A percentile compares a stretch with the other conserved stretches of the same genome.
phyloP scores from a whole-genome alignment of 1,140 invertebrate species.

The Drosophila ercepeae region DNA sequence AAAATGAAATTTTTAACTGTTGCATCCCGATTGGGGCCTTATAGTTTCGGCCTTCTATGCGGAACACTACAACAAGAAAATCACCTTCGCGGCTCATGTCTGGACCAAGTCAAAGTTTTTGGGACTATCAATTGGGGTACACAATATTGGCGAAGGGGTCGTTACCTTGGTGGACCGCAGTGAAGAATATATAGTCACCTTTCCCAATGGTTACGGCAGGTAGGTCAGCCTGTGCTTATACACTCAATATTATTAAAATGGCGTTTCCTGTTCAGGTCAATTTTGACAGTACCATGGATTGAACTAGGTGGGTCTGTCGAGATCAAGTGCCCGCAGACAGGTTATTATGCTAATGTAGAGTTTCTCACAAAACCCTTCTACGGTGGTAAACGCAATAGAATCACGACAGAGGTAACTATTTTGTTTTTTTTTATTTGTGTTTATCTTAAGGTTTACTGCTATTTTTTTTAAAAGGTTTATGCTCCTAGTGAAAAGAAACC shows the following conservation, averaged over 20 bases:
- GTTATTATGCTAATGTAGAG: constrained; percentile 94
- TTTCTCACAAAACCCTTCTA: constrained; percentile 99
- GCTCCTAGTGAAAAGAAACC: constrained; percentile 93
- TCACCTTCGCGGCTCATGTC: constrained; percentile 96
- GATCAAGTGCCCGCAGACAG: constrained; percentile 95
- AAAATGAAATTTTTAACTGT: neutral
- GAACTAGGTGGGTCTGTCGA: constrained; percentile 95
- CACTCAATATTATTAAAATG: neutral
- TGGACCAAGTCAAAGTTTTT: constrained; percentile 99
- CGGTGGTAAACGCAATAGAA: constrained; percentile 96
- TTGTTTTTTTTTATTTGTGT: constrained; percentile 23
- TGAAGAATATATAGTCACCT: constrained; percentile 96
- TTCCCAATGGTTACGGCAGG: constrained; percentile 98
- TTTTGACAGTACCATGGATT: constrained; percentile 98
- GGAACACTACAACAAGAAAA: constrained; percentile 95
- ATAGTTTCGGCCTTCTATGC: constrained; percentile 98
- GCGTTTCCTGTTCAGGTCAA: constrained; percentile 88
- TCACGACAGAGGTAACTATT: constrained; percentile 90
- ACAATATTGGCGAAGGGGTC: constrained; percentile 93
- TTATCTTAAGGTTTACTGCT: neutral
- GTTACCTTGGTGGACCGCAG: constrained; percentile 92
- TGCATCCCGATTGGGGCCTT: constrained; percentile 24
- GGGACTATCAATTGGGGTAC: constrained; percentile 96
- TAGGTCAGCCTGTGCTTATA: constrained; percentile 53
- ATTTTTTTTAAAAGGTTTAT: constrained; percentile 80